Base-by-base conservation (phyloP, 2,888 invertebrate species). In the Ochropleura plecta region DNA sequence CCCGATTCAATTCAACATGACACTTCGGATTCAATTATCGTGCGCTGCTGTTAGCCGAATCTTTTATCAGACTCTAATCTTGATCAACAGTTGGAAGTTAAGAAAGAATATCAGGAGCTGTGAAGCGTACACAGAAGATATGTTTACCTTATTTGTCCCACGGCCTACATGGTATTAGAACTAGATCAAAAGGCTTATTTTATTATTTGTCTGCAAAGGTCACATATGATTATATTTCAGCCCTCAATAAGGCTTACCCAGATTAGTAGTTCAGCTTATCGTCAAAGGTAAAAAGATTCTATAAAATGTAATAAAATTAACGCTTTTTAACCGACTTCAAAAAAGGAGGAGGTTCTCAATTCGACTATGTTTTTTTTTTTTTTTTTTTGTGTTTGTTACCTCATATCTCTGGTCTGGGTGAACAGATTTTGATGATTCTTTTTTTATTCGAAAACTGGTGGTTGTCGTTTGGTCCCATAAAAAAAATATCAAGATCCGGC, bases 21-120 rank as follows among this genome's bases (percentile, higher is more conserved):
- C 62, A 57, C 46, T 30, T 10, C 12, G 8, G 12, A 18, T 16
- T 64, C 6, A 71, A 51, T 12, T 9, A n/a, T 12, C 48, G 44
- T 44, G n/a, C 7, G n/a, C 12, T n/a, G 12, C 12, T 44, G n/a
- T 44, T 7, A 62, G 12, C 44, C 46, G 44, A 62, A 62, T 20
- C 44, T 44, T 62, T 71, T 42, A 18, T n/a, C 55, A 16, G 10
- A 9, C 18, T 55, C 20, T 40, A 64, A 57, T 73, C 62, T 49
- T 70, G 40, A 64, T 46, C 51, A 53, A 53, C 12, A 6, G 20
- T 30, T 57, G 30, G 14, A 57, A 30, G 14, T 73, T 62, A 46
- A 46, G 42, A 73, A 51, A 72, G 51, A 48, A 42, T 63, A 63
- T 73, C 18, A 62, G n/a, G 46, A 6, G 9, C 48, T 30, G 20